phyloP scores from a whole-genome alignment of 1,140 invertebrate species.

The Caerostris extrusa region DNA sequence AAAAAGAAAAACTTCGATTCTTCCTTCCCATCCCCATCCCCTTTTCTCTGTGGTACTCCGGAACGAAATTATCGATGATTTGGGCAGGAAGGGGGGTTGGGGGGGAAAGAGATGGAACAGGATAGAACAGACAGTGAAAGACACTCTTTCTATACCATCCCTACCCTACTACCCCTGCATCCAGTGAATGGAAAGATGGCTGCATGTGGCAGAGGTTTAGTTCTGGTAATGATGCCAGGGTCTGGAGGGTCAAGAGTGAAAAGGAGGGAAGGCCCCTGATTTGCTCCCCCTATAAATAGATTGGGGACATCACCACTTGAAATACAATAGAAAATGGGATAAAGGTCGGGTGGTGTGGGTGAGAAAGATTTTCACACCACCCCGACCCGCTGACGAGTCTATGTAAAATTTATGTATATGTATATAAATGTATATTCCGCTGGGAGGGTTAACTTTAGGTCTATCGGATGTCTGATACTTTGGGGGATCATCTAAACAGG shows the following conservation, averaged over 20 bases:
- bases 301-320: constrained; percentile 38
- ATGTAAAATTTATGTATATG: constrained; percentile 27
- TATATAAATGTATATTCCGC: not conserved
- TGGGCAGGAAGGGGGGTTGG: not conserved
- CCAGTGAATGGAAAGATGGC: constrained; percentile 18
- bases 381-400: constrained; percentile 9
- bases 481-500: not conserved
- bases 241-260: constrained; percentile 57
- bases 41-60: not conserved
- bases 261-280: constrained; percentile 34
- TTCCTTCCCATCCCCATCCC: not conserved
- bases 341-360: not conserved
- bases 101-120: not conserved
- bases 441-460: not conserved
- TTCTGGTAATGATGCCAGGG: constrained; percentile 68
- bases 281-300: constrained; percentile 45
- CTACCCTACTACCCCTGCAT: not conserved
- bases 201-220: constrained; percentile 73
- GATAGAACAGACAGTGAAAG: not conserved
- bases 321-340: constrained; percentile 55
- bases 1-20: constrained; percentile 44
- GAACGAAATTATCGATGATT: constrained; percentile 71
- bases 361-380: constrained; percentile 42
- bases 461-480: constrained; percentile 33
- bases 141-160: not conserved